Base-by-base conservation (phyloP, 2,888 invertebrate species). In the Phyto melanocephala region DNA sequence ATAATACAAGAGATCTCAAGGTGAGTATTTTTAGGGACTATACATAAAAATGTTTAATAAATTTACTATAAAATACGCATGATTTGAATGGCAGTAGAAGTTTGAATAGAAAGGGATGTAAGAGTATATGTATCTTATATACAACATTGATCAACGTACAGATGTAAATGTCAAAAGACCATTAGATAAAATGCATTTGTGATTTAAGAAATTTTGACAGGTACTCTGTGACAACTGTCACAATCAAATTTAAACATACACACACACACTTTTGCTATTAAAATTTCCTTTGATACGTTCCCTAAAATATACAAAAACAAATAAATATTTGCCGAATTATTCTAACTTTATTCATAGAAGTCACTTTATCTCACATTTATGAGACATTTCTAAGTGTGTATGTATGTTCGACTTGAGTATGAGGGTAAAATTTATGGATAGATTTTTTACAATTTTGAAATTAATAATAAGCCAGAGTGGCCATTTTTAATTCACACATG, bases 151-250 rank as follows among this genome's bases (percentile, higher is more conserved):
- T 71, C 58, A 47, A 62, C 37, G 77, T 68, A 65, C 60, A 71
- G 60, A 79, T 60, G 60, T 76, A 72, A 79, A 79, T 82, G 82
- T 79, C 82, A 82, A 79, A 82, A 82, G 75, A 56, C 79, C 79
- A 82, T 82, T 82, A 82, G 60, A 72, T 76, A 79, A 56, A 82
- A 79, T 76, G 71, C 79, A 80, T 72, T 83, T 84, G 77, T 81
- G 83, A 75, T 81, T 84, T 81, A 71, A 80, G 71, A 78, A 80
- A 83, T 75, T 84, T 63, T 83, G 84, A 81, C 83, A 81, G 77
- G 71, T 76, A 77, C 81, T 77, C 76, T 81, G 62, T 85, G 84
- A 77, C 83, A 85, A 68, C 71, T 83, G 81, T 83, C 80, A 83
- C 77, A 85, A 77, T 74, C 47, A 75, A 62, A 80, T 75, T 60